Percentiles rank a stretch among this genome's conserved stretches.
These are phyloP conservation scores for Chaenocephalus aceratus DNA, from an alignment of 2,113 vertebrate genomes.

Conservation along the genomic window DNA sequence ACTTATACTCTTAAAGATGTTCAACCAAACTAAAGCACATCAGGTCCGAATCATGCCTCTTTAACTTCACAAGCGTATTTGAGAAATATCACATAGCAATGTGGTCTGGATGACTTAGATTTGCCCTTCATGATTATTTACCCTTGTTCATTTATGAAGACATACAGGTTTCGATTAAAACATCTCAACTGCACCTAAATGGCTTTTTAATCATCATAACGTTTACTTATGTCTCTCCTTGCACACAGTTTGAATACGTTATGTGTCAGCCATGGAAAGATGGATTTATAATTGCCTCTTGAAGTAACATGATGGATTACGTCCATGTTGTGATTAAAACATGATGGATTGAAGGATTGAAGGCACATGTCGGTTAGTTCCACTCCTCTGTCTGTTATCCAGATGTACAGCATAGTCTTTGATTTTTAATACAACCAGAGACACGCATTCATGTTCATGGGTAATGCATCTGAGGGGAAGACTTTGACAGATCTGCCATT, in stretches of 20 bases:
- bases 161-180: conserved; percentile 6
- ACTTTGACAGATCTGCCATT: conserved; percentile 28
- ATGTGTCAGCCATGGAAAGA: conserved; percentile 42
- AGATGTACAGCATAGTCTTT: conserved; percentile 57
- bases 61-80: background rate
- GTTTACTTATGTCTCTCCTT: conserved; percentile 10
- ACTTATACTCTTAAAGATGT: conserved; percentile 36
- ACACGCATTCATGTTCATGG: conserved; percentile 10
- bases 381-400: conserved; percentile 26
- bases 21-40: conserved; percentile 22
- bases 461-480: conserved; percentile 3
- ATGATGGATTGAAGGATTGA: conserved; percentile 34
- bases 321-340: conserved; percentile 57
- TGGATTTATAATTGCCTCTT: conserved; percentile 50
- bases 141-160: background rate
- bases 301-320: conserved; percentile 52
- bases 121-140: background rate
- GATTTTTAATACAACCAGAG: conserved; percentile 37
- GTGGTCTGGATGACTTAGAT: background rate
- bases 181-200: background rate
- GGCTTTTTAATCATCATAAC: conserved; percentile 2
- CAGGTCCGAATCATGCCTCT: conserved; percentile 37
- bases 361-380: conserved; percentile 29
- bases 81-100: conserved; percentile 3
- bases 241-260: conserved; percentile 4